Percentiles rank a stretch among this genome's conserved stretches.
Evolutionary conservation across 2,113 vertebrate species (phyloP).

Genomic region (Anhinga rufa): DNA sequence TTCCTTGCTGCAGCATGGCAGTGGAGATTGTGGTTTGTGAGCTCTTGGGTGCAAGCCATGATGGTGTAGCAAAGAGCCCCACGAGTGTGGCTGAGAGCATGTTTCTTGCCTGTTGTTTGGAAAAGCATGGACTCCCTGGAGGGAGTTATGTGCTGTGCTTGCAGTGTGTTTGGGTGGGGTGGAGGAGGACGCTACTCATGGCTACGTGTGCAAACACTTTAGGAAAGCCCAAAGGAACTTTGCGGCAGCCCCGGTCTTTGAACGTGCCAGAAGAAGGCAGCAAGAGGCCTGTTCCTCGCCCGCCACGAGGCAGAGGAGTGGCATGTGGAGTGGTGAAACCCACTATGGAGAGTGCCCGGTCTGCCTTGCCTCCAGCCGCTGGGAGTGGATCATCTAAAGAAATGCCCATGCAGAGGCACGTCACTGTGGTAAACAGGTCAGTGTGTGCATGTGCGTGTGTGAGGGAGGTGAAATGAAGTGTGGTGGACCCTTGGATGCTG

Average conservation of each 20-base stretch:
- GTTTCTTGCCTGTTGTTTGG: background rate
- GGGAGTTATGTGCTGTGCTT: background rate
- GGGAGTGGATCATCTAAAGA: slow-evolving; percentile 53
- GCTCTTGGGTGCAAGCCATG: too few species aligned
- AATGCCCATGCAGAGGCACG: slow-evolving; percentile 57
- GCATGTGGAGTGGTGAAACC: background rate
- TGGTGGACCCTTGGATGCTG: too few species aligned
- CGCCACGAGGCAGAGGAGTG: slow-evolving; percentile 34
- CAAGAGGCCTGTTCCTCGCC: slow-evolving; percentile 39
- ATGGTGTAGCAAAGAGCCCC: background rate
- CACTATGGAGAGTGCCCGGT: slow-evolving; percentile 21
- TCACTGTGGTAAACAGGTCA: slow-evolving; percentile 65
- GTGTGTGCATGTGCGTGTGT: too few species aligned
- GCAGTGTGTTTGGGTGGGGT: background rate
- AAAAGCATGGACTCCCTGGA: too few species aligned
- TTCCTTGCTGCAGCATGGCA: fast-evolving
- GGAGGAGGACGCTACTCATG: background rate
- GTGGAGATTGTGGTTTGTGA: background rate
- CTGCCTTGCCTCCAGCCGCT: slow-evolving; percentile 16
- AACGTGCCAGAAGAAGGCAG: slow-evolving; percentile 26
- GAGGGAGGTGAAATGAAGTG: background rate
- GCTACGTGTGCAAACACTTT: background rate
- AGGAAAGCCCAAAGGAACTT: slow-evolving; percentile 83
- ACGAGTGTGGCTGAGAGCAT: fast-evolving
- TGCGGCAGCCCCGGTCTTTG: slow-evolving; percentile 79